Base-by-base conservation (phyloP, 2,888 invertebrate genomes). In the Xylota segnis region DNA sequence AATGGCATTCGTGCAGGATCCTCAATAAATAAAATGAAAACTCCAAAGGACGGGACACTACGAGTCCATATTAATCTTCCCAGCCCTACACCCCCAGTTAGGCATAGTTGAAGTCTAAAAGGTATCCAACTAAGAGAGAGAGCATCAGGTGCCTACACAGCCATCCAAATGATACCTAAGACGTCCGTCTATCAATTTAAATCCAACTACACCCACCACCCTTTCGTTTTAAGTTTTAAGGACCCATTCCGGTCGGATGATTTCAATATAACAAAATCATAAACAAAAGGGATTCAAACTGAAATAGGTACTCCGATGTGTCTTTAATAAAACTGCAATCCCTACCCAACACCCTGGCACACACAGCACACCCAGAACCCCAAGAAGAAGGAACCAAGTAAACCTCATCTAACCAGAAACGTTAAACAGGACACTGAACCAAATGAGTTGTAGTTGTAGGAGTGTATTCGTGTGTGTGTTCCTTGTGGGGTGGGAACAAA, bases 261-360 rank as follows among this genome's bases (percentile, higher is more conserved):
- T 77, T 86, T 77, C 86, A 82, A 86, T 82, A 79, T 43, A 86
- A 61, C 76, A 74, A 82, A 86, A 77, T 86, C 82, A 82, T 86
- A 86, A 86, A 86, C 82, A 82, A 82, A 77, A 72, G 68, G 76
- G 82, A 72, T 72, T 77, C 79, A 84, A 81, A 84, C 75, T 81
- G 81, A 84, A 84, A 84, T 66, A n/a, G n/a, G n/a, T n/a, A 61
- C 59, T 75, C 66, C 43, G 58, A 68, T 65, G 81, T 70, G 59
- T 66, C 56, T 71, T 76, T 86, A 81, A 71, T 68, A 76, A 86
- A 76, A 72, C 72, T 79, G 71, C 63, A 59, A 40, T 58, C 72
- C 58, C 23, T 18, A 14, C 68, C 68, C 16, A 65, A 43, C 12
- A 14, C 9, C 79, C 23, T n/a, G n/a, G n/a, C 40, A 47, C 45